Evolutionary conservation across 2,113 vertebrate genomes (phyloP), one percentile per base, ranked within the genome.

Genomic region (Etheostoma cragini): DNA sequence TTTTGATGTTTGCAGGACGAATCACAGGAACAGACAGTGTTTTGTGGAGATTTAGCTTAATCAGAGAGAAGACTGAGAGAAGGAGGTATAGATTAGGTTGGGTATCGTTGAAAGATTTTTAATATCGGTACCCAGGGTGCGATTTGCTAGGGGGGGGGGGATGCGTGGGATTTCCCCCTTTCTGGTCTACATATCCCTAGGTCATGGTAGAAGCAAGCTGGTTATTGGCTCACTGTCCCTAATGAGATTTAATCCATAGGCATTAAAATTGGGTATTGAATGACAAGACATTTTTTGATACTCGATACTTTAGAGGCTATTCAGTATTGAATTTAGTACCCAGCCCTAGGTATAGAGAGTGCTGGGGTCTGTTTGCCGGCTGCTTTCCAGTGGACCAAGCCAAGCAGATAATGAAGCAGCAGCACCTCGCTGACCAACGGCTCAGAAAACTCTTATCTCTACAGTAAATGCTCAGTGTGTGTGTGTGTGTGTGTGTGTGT

Each of bases 341-440:
- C 38, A 42, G 38, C 38, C 38, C 38, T 42, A 45, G n/a, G 24
- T 22, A 4, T 2, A 42, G 58, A 53, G 42, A 45, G n/a, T 16
- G 26, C n/a, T 45, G 67, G 46, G 35, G 21, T 76, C 45, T 72
- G 67, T 38, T 4, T 80, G 69, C 53, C n/a, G 35, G 68, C 75
- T 57, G 14, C 56, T 50, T 78, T 87, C 73, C 65, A 85, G 45
- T 85, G 65, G 46, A 78, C 72, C 76, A 73, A 84, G 58, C 76
- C 85, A 73, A 81, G 83, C 76, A 87, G 85, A 78, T 78, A 88
- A 89, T 88, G 80, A 88, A 80, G 78, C 50, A 81, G 76, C 69
- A 78, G 65, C 57, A 86, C 66, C 52, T 83, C 69, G 4, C 61
- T 78, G 76, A 64, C 74, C 80, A 80, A 63, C 12, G 10, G 64